Base-by-base conservation (phyloP, 2,888 invertebrate genomes). In the Ceratothoa steindachneri region DNA sequence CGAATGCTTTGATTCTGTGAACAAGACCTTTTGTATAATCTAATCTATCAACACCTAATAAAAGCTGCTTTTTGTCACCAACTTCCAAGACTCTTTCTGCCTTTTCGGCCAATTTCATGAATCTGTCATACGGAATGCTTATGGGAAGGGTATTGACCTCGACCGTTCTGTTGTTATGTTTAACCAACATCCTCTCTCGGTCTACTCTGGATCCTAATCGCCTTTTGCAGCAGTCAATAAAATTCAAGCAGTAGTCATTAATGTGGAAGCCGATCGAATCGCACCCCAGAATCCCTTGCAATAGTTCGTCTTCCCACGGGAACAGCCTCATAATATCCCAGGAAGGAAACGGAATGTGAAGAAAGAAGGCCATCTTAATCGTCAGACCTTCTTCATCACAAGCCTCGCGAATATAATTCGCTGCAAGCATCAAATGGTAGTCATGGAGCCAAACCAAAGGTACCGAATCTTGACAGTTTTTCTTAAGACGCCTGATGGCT, bases 11-110 rank as follows among this genome's bases (percentile, higher is more conserved):
- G 65, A 95, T 85, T 67, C 91, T 89, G 82, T 94, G 89, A 0
- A 93, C 93, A 81, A 94, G 86, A n/a, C 94, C 95, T 87, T 95
- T 95, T 68, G 94, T 95, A 83, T 95, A 95, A 83, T 95, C 95
- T 76, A 95, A 87, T 80, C 94, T 89, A 84, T 95, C 95, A 7
- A 95, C 94, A n/a, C 94, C 94, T 72, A 95, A 86, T 80, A 94
- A 91, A 22, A 93, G 89, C 85, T 93, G 77, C 31, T 80, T 74
- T 2, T 77, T 69, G 12, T 41, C 69, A 28, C 65, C 67, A 66
- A 75, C 73, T 60, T 75, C 68, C 9, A 75, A 52, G 5, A 83
- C 82, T 19, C 82, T 81, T 0, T 84, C 83, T 2, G 84, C 84
- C 68, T 82, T 82, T 70, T 83, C 81, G 7, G 84, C 83, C 77